phyloP scores from a whole-genome alignment of 2,888 invertebrate species.

The Acronicta leporina region DNA sequence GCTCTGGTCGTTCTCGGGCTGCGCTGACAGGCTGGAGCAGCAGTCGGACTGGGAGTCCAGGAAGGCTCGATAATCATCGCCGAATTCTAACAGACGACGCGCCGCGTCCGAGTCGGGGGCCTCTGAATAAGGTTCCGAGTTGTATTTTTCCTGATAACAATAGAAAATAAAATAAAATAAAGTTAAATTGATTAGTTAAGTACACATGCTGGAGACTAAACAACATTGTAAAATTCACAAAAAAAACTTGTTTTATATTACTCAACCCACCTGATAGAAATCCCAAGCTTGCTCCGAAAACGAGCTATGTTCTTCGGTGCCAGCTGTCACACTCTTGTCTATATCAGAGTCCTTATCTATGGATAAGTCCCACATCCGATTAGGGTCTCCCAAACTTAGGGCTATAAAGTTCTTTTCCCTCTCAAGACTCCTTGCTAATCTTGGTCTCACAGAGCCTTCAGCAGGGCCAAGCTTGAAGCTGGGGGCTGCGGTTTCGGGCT shows the following conservation, averaged over 20 bases:
- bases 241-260: not conserved
- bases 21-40: constrained; percentile 94
- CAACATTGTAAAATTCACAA: not conserved
- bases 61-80: constrained; percentile 96
- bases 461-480: constrained; percentile 91
- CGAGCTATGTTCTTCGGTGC: constrained; percentile 93
- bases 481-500: constrained; percentile 85
- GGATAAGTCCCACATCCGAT: constrained; percentile 81
- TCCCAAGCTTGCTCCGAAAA: constrained; percentile 98
- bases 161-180: not conserved
- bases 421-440: constrained; percentile 77
- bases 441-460: constrained; percentile 80
- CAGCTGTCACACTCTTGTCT: constrained; percentile 90
- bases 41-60: constrained; percentile 97
- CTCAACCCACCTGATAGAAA: constrained; percentile 93
- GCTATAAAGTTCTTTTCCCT: constrained; percentile 80
- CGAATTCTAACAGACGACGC: constrained; percentile 94
- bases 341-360: constrained; percentile 85
- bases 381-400: constrained; percentile 81
- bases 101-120: constrained; percentile 95
- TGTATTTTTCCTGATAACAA: constrained; percentile 94
- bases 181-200: too few relatives aligned
- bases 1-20: constrained; percentile 82
- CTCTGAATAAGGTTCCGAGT: constrained; percentile 97
- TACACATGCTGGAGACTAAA: too few relatives aligned